Percentiles rank a stretch among this genome's conserved stretches.
These are phyloP conservation scores for Piezodorus guildinii DNA, from an alignment of 1,140 invertebrate species.

Conservation along the genomic window DNA sequence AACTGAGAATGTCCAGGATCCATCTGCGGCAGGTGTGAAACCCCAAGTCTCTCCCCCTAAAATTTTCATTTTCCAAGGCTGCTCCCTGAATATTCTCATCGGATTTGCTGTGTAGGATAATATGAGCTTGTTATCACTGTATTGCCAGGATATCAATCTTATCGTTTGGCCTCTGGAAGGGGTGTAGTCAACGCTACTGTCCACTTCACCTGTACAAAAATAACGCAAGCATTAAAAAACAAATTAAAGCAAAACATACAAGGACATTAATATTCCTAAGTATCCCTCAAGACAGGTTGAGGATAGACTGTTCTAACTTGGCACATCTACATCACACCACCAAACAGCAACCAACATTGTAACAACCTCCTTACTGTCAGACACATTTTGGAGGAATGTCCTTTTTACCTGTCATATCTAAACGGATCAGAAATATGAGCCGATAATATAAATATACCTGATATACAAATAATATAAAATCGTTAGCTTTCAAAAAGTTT, in stretches of 20 bases:
- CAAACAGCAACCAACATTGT: too few species aligned
- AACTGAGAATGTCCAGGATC: neutral
- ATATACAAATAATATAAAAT: too few species aligned
- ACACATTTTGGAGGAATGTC: too few species aligned
- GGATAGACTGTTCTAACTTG: too few species aligned
- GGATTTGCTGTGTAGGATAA: neutral
- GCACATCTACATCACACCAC: too few species aligned
- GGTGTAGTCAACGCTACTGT: neutral
- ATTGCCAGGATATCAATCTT: neutral
- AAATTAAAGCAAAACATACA: neutral
- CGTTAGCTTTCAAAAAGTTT: too few species aligned
- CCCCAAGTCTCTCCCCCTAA: conserved; percentile 4
- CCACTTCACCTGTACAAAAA: neutral
- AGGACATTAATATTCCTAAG: too few species aligned
- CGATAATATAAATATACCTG: too few species aligned
- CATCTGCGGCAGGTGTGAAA: neutral
- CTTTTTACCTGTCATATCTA: too few species aligned
- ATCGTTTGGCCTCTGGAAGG: neutral
- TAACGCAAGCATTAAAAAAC: neutral
- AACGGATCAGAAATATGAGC: too few species aligned
- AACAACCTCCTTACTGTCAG: too few species aligned
- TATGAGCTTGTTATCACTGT: neutral
- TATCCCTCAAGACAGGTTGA: too few species aligned
- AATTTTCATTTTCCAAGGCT: conserved; percentile 1
- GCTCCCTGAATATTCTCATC: neutral